A percentile compares a stretch with the other conserved stretches of the same genome.
phyloP scores from a whole-genome alignment of 2,113 vertebrate genomes.

The Haemorhous mexicanus region DNA sequence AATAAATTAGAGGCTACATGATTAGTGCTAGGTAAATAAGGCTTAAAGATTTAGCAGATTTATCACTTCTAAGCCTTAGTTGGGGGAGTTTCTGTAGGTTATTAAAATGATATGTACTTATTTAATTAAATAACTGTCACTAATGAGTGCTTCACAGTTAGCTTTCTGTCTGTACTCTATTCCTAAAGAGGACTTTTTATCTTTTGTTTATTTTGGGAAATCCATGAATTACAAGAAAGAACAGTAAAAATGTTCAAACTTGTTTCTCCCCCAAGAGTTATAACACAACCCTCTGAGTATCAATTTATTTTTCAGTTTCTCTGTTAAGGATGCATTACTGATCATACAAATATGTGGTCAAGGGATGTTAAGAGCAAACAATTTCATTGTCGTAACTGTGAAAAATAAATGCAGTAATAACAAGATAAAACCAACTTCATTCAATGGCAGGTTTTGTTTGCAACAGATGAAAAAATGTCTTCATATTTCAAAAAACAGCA shows the following conservation, averaged over 20 bases:
- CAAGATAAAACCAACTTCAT: neutral
- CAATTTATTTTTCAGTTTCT: neutral
- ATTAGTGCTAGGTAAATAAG: neutral
- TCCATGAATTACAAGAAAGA: neutral
- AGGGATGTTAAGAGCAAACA: neutral
- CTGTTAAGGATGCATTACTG: neutral
- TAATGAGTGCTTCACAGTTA: neutral
- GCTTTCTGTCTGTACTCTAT: neutral
- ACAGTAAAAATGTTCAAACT: neutral
- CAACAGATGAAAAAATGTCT: neutral
- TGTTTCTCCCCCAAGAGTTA: neutral
- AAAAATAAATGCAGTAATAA: neutral
- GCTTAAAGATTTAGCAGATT: neutral
- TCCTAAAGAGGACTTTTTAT: neutral
- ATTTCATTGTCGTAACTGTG: neutral
- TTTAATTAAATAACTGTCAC: neutral
- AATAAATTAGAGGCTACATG: neutral
- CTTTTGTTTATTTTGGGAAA: neutral
- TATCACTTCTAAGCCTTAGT: neutral
- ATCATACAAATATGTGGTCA: neutral
- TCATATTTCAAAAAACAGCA: neutral
- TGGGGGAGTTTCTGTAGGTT: neutral
- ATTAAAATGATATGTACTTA: neutral
- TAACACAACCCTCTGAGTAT: neutral
- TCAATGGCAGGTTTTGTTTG: neutral